Evolutionary conservation across 2,888 invertebrate species (phyloP).

Genomic region (Apantesis nais): DNA sequence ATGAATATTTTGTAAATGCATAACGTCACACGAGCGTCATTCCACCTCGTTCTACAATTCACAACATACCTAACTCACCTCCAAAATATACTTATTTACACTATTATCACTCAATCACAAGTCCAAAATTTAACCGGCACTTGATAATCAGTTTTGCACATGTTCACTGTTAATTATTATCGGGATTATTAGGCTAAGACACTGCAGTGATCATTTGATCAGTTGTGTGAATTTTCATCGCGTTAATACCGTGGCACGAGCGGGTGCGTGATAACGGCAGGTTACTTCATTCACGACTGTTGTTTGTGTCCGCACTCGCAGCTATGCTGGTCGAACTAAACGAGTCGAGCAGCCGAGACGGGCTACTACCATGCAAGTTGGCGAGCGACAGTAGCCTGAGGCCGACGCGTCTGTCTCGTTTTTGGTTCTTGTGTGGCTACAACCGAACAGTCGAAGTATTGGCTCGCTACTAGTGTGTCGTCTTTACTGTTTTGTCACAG

Average conservation of each 20-base stretch:
- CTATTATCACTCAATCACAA: constrained; percentile 40
- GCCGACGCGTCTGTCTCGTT: constrained; percentile 12
- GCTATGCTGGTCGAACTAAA: constrained; percentile 16
- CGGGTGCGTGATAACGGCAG: constrained; percentile 39
- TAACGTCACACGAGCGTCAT: constrained; percentile 46
- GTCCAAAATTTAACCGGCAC: constrained; percentile 33
- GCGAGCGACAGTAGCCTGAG: constrained; percentile 11
- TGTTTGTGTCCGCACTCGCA: constrained; percentile 20
- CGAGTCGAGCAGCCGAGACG: constrained; percentile 18
- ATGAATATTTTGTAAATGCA: constrained; percentile 54
- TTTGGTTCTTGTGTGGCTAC: not conserved
- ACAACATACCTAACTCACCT: constrained; percentile 58
- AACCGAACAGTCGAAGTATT: not conserved
- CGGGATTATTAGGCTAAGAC: constrained; percentile 52
- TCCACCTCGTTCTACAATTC: constrained; percentile 46
- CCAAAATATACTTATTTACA: constrained; percentile 49
- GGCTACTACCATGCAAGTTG: constrained; percentile 9
- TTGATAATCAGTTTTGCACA: constrained; percentile 43
- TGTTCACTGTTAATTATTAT: constrained; percentile 50
- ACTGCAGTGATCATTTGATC: constrained; percentile 52
- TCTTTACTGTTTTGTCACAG: not conserved
- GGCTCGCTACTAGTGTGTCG: not conserved
- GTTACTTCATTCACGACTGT: constrained; percentile 41
- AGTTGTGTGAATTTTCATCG: constrained; percentile 41
- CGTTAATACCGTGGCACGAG: constrained; percentile 32